A percentile compares a stretch with the other conserved stretches of the same genome.
These are phyloP conservation scores for Chrosomus eos DNA, from an alignment of 2,797 vertebrate species.

Conservation along the genomic window DNA sequence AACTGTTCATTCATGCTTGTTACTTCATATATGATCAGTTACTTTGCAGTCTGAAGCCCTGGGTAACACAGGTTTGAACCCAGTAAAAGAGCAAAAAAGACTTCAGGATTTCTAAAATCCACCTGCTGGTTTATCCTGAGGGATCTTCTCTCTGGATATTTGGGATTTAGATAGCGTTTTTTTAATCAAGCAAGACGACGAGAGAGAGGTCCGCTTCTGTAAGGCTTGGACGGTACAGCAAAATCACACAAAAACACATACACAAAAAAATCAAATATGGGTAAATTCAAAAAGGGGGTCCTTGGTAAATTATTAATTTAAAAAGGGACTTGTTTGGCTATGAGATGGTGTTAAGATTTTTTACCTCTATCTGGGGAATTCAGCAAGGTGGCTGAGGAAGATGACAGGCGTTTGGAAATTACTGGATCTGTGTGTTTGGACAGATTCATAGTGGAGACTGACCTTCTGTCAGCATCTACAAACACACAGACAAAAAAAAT, in stretches of 20 bases:
- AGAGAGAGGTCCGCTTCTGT: constrained; percentile 76
- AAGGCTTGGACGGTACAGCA: constrained; percentile 73
- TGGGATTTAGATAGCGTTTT: constrained; percentile 75
- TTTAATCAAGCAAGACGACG: constrained; percentile 71
- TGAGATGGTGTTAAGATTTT: not conserved
- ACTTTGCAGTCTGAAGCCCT: constrained; percentile 7
- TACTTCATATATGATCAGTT: not conserved
- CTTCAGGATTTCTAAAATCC: constrained; percentile 55
- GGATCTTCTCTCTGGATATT: constrained; percentile 70
- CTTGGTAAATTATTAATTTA: too few relatives aligned
- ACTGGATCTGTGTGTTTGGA: constrained; percentile 94
- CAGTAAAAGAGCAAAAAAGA: not conserved
- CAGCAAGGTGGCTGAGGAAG: constrained; percentile 94
- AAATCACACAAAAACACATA: constrained; percentile 32
- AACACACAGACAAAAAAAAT: constrained; percentile 79
- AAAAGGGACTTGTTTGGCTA: not conserved
- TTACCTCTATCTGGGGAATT: constrained; percentile 98
- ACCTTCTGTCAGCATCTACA: constrained; percentile 94
- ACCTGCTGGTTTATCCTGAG: constrained; percentile 76
- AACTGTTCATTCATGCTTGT: not conserved
- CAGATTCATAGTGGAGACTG: constrained; percentile 98
- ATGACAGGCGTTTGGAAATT: constrained; percentile 97
- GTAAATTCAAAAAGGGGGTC: not conserved
- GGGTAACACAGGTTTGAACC: not conserved
- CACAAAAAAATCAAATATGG: not conserved